A percentile compares a stretch with the other conserved stretches of the same genome.
Conservation (phyloP, 2,797 vertebrate species). For the Gymnodraco acuticeps region DNA sequence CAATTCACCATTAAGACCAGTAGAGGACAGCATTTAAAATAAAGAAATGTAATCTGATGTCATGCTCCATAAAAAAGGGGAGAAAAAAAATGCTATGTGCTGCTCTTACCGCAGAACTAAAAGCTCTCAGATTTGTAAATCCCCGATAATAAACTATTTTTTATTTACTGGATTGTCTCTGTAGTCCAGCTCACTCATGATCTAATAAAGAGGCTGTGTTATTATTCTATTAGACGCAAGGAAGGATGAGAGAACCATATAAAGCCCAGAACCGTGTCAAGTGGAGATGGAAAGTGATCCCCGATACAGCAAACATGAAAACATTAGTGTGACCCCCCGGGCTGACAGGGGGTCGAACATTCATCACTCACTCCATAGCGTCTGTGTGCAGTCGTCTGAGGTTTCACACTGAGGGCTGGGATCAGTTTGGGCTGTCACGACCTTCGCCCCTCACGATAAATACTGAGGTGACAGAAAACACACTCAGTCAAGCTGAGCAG, state of each 20-base stretch:
- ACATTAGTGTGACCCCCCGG: slow-evolving; percentile 46
- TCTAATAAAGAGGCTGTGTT: background rate
- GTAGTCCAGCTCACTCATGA: background rate
- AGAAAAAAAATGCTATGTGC: too few relatives aligned
- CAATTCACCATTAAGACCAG: background rate
- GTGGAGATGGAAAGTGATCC: slow-evolving; percentile 8
- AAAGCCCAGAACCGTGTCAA: slow-evolving; percentile 14
- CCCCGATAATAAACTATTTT: background rate
- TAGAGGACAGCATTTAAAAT: background rate
- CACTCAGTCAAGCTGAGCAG: slow-evolving; percentile 80
- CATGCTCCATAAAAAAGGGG: background rate
- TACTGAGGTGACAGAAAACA: slow-evolving; percentile 87
- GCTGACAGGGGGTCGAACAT: slow-evolving; percentile 51
- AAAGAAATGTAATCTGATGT: background rate
- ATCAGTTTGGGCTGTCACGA: slow-evolving; percentile 80
- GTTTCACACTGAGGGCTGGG: slow-evolving; percentile 79
- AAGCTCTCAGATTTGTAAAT: background rate
- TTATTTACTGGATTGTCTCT: background rate
- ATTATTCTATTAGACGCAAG: background rate
- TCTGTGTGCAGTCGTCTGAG: slow-evolving; percentile 81
- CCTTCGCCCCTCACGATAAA: slow-evolving; percentile 79
- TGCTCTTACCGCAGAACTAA: background rate
- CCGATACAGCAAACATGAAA: slow-evolving; percentile 50
- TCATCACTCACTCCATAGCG: slow-evolving; percentile 86
- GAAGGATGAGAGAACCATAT: background rate